A percentile compares a stretch with the other conserved stretches of the same genome.
Evolutionary conservation across 2,113 vertebrate genomes (phyloP).

Genomic region (Chaetodon auriga): DNA sequence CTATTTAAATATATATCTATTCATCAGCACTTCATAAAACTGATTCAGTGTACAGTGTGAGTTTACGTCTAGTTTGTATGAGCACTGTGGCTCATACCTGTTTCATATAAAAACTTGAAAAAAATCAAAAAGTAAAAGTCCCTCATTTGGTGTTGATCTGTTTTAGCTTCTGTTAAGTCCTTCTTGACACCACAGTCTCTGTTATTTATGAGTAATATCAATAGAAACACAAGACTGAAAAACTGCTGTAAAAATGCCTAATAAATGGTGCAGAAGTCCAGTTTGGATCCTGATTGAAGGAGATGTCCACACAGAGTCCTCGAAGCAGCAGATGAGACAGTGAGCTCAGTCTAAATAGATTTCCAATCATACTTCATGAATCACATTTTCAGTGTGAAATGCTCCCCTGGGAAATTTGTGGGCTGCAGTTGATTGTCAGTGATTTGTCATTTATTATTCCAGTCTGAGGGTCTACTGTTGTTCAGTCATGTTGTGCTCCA

Average conservation of each 20-base stretch:
- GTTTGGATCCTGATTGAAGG: not conserved
- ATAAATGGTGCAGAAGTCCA: not conserved
- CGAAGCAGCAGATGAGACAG: constrained; percentile 3
- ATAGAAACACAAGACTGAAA: not conserved
- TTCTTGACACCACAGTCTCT: not conserved
- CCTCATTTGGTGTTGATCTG: too few relatives aligned
- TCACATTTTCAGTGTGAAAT: constrained; percentile 30
- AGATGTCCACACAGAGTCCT: not conserved
- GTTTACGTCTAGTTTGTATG: not conserved
- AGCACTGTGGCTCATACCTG: not conserved
- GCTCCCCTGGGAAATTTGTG: constrained; percentile 12
- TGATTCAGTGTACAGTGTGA: not conserved
- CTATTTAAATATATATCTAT: not conserved
- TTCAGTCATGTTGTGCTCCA: not conserved
- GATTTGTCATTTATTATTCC: constrained; percentile 4
- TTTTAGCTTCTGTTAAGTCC: not conserved
- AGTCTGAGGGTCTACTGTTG: constrained; percentile 1
- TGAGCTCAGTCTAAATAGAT: not conserved
- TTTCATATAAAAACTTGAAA: not conserved
- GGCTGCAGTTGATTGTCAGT: not conserved
- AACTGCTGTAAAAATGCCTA: not conserved
- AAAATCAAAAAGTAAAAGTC: too few relatives aligned
- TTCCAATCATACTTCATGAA: constrained; percentile 29
- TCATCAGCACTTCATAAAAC: constrained; percentile 30
- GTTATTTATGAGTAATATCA: not conserved